Percentiles rank a stretch among this genome's conserved stretches.
These are phyloP conservation scores for Hystrix brachyura DNA, from an alignment of 2,113 vertebrate genomes.

Conservation along the genomic window DNA sequence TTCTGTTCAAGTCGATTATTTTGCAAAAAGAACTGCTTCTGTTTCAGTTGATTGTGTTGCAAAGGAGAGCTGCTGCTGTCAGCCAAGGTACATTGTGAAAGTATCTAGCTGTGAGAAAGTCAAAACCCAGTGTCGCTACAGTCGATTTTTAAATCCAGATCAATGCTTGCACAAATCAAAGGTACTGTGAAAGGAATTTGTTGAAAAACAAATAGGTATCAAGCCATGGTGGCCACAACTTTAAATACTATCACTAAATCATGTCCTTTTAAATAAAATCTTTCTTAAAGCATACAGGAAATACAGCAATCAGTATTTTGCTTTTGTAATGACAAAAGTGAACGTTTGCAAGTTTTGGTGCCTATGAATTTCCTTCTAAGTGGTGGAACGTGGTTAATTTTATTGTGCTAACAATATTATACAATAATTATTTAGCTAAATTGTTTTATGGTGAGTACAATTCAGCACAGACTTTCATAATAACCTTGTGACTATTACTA, in stretches of 20 bases:
- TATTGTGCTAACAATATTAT: conserved; percentile 68
- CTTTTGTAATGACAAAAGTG: not conserved
- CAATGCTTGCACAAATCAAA: not conserved
- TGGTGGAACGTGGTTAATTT: conserved; percentile 53
- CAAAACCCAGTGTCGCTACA: not conserved
- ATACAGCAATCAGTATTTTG: not conserved
- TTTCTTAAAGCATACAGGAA: conserved; percentile 16
- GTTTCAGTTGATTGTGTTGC: not conserved
- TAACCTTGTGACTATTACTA: conserved; percentile 53
- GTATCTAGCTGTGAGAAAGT: not conserved
- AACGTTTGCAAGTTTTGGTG: conserved; percentile 48
- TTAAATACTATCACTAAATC: conserved; percentile 63
- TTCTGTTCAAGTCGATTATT: not conserved
- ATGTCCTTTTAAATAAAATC: conserved; percentile 42
- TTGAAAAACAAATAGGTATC: not conserved
- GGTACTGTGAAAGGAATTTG: conserved; percentile 50
- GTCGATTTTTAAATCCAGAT: not conserved
- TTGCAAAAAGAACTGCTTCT: conserved; percentile 18
- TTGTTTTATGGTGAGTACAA: conserved; percentile 78
- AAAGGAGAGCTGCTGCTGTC: not conserved
- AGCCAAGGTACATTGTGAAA: not conserved
- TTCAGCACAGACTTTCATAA: conserved; percentile 69
- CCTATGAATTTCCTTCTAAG: conserved; percentile 74
- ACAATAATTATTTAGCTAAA: conserved; percentile 85
- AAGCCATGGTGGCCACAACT: not conserved